phyloP scores from a whole-genome alignment of 2,888 invertebrate species.

The Cheilosia grossa region DNA sequence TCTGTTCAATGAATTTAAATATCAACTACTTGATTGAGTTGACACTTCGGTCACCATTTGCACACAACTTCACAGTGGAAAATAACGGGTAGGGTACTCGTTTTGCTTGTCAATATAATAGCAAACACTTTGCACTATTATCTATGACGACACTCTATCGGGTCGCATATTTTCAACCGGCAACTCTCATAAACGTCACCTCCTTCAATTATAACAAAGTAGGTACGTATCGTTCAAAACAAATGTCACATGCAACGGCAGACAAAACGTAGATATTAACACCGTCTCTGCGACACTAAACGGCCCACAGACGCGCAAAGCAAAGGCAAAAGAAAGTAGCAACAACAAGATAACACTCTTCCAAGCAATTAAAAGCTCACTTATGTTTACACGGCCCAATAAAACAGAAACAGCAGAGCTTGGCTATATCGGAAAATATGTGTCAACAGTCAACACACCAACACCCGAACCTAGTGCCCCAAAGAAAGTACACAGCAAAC shows the following conservation, averaged over 20 bases:
- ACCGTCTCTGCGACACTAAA: conserved; percentile 28
- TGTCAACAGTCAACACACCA: conserved; percentile 67
- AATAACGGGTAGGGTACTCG: neutral
- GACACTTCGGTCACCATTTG: conserved; percentile 32
- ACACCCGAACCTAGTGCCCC: conserved; percentile 41
- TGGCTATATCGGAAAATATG: conserved; percentile 50
- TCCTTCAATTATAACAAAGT: conserved; percentile 13
- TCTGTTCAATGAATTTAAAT: conserved; percentile 33
- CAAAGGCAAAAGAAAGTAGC: conserved; percentile 21
- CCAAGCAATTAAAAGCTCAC: conserved; percentile 61
- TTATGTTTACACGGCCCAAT: conserved; percentile 22
- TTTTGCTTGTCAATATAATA: conserved; percentile 9
- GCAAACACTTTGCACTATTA: conserved; percentile 18
- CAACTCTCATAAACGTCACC: conserved; percentile 40
- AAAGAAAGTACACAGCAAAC: conserved; percentile 45
- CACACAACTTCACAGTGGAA: neutral
- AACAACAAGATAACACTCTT: conserved; percentile 27
- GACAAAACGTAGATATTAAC: conserved; percentile 18
- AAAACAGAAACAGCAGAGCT: conserved; percentile 15
- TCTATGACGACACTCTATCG: conserved; percentile 25
- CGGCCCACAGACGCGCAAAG: conserved; percentile 10
- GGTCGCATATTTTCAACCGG: conserved; percentile 11
- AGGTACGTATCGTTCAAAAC: neutral
- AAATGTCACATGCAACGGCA: conserved; percentile 2
- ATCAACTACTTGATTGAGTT: conserved; percentile 23